Conservation (phyloP, 2,113 vertebrate species). For the Falcunculus frontatus region DNA sequence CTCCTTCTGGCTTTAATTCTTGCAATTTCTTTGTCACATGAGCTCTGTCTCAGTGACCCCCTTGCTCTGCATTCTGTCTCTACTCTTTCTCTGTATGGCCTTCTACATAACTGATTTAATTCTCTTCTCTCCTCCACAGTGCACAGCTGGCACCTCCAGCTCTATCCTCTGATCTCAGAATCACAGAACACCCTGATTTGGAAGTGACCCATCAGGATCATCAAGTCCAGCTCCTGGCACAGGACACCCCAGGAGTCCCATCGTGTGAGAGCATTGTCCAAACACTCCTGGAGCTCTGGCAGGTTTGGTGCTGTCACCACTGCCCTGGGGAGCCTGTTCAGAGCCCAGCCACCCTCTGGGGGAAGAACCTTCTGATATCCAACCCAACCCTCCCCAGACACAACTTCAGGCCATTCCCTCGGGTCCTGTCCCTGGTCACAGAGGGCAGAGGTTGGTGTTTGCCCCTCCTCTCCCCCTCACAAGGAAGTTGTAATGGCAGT, state of each 20-base stretch:
- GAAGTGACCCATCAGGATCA: neutral
- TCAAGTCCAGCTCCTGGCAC: fast-evolving
- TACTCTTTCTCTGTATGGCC: neutral
- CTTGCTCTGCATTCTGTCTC: neutral
- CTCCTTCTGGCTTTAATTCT: neutral
- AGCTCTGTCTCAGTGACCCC: neutral
- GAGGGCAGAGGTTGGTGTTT: neutral
- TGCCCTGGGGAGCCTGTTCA: neutral
- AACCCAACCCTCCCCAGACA: neutral
- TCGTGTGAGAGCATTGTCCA: fast-evolving
- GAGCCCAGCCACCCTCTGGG: neutral
- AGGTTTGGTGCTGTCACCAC: neutral
- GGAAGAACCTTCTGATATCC: neutral
- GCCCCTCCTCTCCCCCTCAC: fast-evolving
- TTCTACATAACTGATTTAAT: neutral
- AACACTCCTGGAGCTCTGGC: fast-evolving
- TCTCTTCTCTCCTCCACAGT: neutral
- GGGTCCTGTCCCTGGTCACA: neutral
- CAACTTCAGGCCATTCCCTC: neutral
- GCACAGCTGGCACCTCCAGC: neutral
- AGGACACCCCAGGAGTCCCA: neutral
- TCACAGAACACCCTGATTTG: neutral
- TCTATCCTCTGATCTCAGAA: fast-evolving
- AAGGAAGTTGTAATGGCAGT: fast-evolving
- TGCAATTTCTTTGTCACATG: neutral